Evolutionary conservation across 2,888 invertebrate genomes (phyloP), one percentile per base, ranked within the genome.

Genomic region (Zaprionus bogoriensis): DNA sequence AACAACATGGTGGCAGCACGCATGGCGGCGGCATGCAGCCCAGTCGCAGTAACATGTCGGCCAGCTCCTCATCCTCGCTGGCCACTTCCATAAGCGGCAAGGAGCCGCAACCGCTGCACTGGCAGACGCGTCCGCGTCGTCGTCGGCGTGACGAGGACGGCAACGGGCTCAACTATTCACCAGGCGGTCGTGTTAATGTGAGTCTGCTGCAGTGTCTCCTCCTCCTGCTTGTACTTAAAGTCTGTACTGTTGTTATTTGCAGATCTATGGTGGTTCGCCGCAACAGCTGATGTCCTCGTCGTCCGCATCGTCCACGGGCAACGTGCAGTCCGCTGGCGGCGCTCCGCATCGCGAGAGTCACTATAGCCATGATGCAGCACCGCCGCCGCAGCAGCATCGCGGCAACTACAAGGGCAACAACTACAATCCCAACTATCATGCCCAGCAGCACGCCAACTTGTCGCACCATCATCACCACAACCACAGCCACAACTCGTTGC

Each of bases 131-230:
- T 12, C 77, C 77, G 45, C 89, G 86, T 63, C 86, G 90, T 44
- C 89, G 89, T 48, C 87, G 90, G 32, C 88, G 90, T 17, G 89
- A 89, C 51, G 90, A 89, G 1, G 90, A 89, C 6, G 81, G 83
- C 54, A 69, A 74, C 14, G 78, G 72, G 28, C 70, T 87, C 27
- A 90, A 89, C 55, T 91, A 91, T 55, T 87, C 90, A 36, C 89
- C 83, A 19, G 73, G 74, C 14, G 81, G 87, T 45, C 85, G 89
- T 50, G 72, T 88, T 28, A 83, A 80, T 58, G 86, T 87, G 62
- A 86, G 84, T 62, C 3, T 12, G 3, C n/a, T n/a, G 5, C 32
- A 32, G n/a, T n/a, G n/a, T n/a, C n/a, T n/a, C n/a, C n/a, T n/a
- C n/a, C n/a, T n/a, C n/a, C n/a, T n/a, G n/a, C n/a, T n/a, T n/a